phyloP scores from a whole-genome alignment of 2,113 vertebrate genomes.

The Rhinolophus sinicus region DNA sequence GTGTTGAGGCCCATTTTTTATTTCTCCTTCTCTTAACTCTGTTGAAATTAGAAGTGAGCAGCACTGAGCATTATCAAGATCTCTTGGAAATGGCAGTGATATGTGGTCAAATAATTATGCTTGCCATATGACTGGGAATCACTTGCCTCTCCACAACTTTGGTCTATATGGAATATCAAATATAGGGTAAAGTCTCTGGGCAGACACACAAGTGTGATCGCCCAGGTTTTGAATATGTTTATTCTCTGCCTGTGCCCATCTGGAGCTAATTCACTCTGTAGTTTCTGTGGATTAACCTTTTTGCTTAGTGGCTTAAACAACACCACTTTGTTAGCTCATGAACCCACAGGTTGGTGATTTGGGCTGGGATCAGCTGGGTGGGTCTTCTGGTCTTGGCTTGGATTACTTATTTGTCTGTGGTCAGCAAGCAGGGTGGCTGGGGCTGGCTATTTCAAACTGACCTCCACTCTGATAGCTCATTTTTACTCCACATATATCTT shows the following conservation, averaged over 20 bases:
- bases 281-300: background rate
- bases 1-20: background rate
- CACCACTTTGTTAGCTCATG: background rate
- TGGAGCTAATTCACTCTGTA: background rate
- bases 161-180: background rate
- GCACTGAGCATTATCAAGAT: background rate
- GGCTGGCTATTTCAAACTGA: slow-evolving; percentile 14
- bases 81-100: slow-evolving; percentile 40
- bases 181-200: background rate
- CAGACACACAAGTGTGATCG: background rate
- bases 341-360: background rate
- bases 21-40: background rate
- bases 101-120: slow-evolving; percentile 41
- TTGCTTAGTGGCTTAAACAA: slow-evolving; percentile 45
- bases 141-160: background rate
- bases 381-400: background rate
- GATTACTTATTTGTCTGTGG: background rate
- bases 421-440: background rate
- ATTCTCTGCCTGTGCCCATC: background rate
- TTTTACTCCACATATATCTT: background rate
- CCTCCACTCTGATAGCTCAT: background rate
- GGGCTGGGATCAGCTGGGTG: background rate
- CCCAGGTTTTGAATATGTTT: background rate
- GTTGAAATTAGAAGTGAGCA: slow-evolving; percentile 10
- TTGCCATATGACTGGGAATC: slow-evolving; percentile 5